Evolutionary conservation across 2,888 invertebrate genomes (phyloP), one percentile per base, ranked within the genome.

Genomic region (Sipunculus nudus): DNA sequence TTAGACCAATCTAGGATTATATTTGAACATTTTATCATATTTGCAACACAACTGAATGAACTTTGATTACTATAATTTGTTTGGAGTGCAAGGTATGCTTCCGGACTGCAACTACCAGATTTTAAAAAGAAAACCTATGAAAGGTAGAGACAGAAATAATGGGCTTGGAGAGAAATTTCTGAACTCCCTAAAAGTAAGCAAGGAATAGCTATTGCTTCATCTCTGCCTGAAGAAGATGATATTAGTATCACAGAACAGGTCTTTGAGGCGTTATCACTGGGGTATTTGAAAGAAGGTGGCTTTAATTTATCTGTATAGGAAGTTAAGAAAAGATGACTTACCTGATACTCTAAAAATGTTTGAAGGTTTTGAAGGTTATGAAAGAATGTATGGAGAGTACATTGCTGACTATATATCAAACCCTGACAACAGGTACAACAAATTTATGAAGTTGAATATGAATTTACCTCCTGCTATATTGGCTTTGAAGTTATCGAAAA

Each of bases 351-450:
- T 47, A 10, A 28, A 13, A 47, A 47, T 25, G 10, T 47, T 47
- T 28, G 47, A 47, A 25, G 47, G 26, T 47, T 47, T 47, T 47
- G 28, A 47, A 26, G 43, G 19, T 21, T 43, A 43, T 43, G 19
- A 13, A 43, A 6, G 47, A 10, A 28, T 8, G 10, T 10, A 47
- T 16, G 26, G 19, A 16, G 6, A 26, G 10, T 47, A 6, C 23
- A 47, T 47, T 10, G 10, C 10, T 26, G 47, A 47, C 6, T 47
- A 26, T 47, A 47, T 47, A 25, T 8, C 28, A 6, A 8, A 47
- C 8, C 26, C 26, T 19, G 47, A 47, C 47, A 23, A 47, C 10
- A 28, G 26, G 21, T 47, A 47, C 26, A 21, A 21, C 8, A 21
- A 21, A 26, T 8, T 47, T 8, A 28, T 16, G 10, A 47, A 35